A percentile compares a stretch with the other conserved stretches of the same genome.
These are phyloP conservation scores for Cyrtorhinus lividipennis DNA, from an alignment of 1,140 invertebrate species.

Conservation along the genomic window DNA sequence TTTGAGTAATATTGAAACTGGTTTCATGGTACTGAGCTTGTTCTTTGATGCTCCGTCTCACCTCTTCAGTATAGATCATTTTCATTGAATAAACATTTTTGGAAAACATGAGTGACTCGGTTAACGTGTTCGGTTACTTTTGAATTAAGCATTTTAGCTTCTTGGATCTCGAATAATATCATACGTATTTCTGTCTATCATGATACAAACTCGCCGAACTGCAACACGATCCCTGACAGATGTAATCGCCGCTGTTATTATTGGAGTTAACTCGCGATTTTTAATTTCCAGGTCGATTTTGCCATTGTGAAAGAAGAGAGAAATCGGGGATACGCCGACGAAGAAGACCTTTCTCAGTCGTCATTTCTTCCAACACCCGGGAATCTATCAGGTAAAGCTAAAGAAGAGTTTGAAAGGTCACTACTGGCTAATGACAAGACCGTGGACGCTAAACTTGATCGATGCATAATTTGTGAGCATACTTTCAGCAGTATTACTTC, in stretches of 20 bases:
- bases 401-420: neutral
- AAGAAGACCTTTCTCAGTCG: no score
- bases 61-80: no score
- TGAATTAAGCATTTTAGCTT: no score
- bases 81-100: no score
- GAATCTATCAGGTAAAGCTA: neutral
- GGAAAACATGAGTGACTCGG: no score
- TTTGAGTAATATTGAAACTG: no score
- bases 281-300: neutral
- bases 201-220: no score
- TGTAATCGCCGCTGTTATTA: no score
- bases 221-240: no score
- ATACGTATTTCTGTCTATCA: neutral
- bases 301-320: neutral
- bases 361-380: neutral
- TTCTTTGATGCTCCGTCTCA: no score
- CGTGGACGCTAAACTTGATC: neutral
- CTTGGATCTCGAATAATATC: neutral
- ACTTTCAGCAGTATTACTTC: neutral
- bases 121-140: no score
- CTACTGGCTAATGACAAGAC: neutral
- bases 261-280: neutral
- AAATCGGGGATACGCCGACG: neutral
- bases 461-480: neutral
- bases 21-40: no score